These are phyloP conservation scores for Mesochorus sp. DNA, from an alignment of 2,888 invertebrate species.

Conservation along the genomic window DNA sequence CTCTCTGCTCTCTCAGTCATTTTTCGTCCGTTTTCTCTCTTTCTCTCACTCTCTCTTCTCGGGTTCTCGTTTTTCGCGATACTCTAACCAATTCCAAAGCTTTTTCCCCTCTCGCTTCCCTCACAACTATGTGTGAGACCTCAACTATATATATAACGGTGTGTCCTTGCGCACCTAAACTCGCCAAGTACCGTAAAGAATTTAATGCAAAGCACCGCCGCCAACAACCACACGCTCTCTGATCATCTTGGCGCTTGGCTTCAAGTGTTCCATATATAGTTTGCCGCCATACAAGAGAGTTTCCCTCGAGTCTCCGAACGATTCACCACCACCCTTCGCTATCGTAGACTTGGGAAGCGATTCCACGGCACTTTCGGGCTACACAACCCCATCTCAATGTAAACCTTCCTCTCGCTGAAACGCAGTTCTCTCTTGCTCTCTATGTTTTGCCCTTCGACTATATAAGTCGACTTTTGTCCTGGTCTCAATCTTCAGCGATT, in stretches of 20 bases:
- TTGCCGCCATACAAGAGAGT: too few species aligned
- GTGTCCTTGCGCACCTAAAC: slow-evolving; percentile 47
- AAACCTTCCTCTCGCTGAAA: too few species aligned
- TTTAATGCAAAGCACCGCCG: slow-evolving; percentile 48
- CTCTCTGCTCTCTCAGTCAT: slow-evolving; percentile 23
- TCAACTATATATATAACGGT: background rate
- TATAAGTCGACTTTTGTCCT: slow-evolving; percentile 12
- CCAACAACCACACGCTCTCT: slow-evolving; percentile 15
- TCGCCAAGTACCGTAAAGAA: slow-evolving; percentile 59
- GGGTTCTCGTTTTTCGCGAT: background rate
- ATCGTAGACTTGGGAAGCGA: slow-evolving; percentile 23
- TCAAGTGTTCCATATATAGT: slow-evolving; percentile 26
- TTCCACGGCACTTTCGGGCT: slow-evolving; percentile 20
- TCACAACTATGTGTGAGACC: background rate
- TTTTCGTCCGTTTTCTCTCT: slow-evolving; percentile 23
- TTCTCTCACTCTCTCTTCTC: slow-evolving; percentile 18
- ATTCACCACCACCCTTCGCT: too few species aligned
- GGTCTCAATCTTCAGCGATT: background rate
- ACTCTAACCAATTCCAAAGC: background rate
- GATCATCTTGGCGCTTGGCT: too few species aligned
- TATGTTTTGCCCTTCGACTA: slow-evolving; percentile 38
- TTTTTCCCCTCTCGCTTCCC: slow-evolving; percentile 4
- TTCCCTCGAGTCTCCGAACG: too few species aligned
- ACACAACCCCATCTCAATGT: slow-evolving; percentile 26
- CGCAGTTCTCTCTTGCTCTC: slow-evolving; percentile 43